Base-by-base conservation (phyloP, 1,140 invertebrate genomes). In the Nasonia giraulti region DNA sequence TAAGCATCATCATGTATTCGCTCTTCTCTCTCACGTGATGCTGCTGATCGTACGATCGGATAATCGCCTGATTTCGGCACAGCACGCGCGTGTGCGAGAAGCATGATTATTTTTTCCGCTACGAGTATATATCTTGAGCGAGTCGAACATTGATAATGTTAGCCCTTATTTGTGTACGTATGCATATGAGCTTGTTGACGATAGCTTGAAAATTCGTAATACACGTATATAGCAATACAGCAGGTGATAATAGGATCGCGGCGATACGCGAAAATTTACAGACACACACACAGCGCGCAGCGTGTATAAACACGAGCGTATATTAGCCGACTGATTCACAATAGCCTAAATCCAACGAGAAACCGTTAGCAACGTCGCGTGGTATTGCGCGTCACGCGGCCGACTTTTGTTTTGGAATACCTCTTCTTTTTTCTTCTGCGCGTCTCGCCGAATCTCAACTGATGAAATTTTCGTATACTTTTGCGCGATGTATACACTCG, bases 381-480 rank as follows among this genome's bases (percentile, higher is more conserved):
- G 10, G n/a, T 14, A 40, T 17, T 37, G 0, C 14, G 7, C 17
- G 11, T 37, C 23, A 12, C 11, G 17, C 80, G 80, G 6, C 27
- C 68, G 80, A 81, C 80, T 81, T 81, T 80, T 71, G 66, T 80
- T 71, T 71, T 31, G 23, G 66, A 47, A 71, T 27, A 47, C 27
- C 27, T 27, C 27, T 62, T 11, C 55, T 66, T n/a, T 66, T 66
- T 8, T 66, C 62, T 20, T 20, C n/a, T 62, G 6, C 55, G 12
- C 14, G 62, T 20, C 11, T 44, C 10, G 27, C 1, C 1, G 40
- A 44, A 44, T 44, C 40, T 44, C 7, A 44, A 44, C 7, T 44
- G 37, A 27, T 40, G 40, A 1, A 44, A 44, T 44, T 44, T 44
- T 44, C 33, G 33, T 37, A 37, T 1, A 44, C 1, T 44, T 44